phyloP scores from a whole-genome alignment of 1,140 invertebrate genomes.

The Drosophila bipectinata region DNA sequence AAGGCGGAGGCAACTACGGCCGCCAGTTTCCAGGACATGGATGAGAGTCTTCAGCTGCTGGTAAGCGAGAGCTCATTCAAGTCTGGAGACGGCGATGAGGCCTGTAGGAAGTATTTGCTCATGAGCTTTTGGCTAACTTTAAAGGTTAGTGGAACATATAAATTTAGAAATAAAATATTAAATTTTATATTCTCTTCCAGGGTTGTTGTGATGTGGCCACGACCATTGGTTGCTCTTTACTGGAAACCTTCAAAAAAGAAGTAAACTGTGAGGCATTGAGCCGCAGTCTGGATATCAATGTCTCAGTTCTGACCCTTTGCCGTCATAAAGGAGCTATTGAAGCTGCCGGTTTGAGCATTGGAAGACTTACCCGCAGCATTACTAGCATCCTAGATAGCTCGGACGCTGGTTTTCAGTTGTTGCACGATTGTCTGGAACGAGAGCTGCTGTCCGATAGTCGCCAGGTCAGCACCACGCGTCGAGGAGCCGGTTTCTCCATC shows the following conservation, averaged over 20 bases:
- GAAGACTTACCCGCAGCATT: conserved; percentile 61
- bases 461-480: conserved; percentile 86
- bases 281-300: conserved; percentile 86
- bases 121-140: conserved; percentile 92
- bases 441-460: conserved; percentile 60
- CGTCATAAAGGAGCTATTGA: conserved; percentile 93
- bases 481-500: conserved; percentile 91
- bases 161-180: background rate
- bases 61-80: conserved; percentile 82
- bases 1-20: conserved; percentile 51
- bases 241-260: conserved; percentile 1
- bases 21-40: conserved; percentile 86
- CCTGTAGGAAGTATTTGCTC: conserved; percentile 87
- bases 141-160: conserved; percentile 85
- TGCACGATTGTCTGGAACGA: conserved; percentile 58
- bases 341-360: conserved; percentile 87
- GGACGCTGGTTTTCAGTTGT: conserved; percentile 39
- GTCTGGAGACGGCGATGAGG: conserved; percentile 65
- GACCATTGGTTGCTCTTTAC: conserved; percentile 57
- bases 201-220: conserved; percentile 72
- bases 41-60: conserved; percentile 85
- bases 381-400: conserved; percentile 27
- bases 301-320: conserved; percentile 88
- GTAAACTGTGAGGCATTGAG: conserved; percentile 54
- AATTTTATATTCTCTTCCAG: conserved; percentile 10